Conservation (phyloP, 2,797 vertebrate genomes). For the Hyperoplus immaculatus region DNA sequence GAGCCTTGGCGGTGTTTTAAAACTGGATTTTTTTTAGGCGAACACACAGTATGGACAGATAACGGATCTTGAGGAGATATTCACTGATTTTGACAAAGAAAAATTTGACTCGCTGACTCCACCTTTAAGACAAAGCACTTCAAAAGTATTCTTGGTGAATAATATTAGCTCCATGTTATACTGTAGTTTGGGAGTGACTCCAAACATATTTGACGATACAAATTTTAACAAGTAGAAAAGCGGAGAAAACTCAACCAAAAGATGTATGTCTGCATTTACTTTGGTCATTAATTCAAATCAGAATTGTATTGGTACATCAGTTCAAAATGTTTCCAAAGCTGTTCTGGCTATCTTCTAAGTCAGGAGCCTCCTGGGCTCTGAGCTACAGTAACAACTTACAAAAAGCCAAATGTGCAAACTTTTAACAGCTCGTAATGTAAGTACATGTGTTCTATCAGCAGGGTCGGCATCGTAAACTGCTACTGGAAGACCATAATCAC, state of each 20-base stretch:
- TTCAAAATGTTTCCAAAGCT: not conserved
- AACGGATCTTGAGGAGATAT: too few relatives aligned
- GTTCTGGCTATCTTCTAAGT: not conserved
- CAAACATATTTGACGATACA: not conserved
- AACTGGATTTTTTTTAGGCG: too few relatives aligned
- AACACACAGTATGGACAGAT: too few relatives aligned
- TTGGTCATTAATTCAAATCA: not conserved
- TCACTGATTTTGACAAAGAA: too few relatives aligned
- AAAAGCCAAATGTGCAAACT: constrained; percentile 12
- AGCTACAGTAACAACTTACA: constrained; percentile 13
- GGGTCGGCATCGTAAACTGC: constrained; percentile 30
- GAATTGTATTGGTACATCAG: not conserved
- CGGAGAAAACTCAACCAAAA: not conserved
- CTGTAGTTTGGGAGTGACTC: not conserved
- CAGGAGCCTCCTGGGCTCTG: not conserved
- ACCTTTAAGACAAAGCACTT: too few relatives aligned
- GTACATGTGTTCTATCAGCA: constrained; percentile 45
- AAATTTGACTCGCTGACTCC: too few relatives aligned
- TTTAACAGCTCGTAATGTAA: constrained; percentile 31
- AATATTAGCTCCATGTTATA: not conserved
- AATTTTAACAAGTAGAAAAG: not conserved
- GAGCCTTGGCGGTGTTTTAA: too few relatives aligned
- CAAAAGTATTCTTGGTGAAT: not conserved
- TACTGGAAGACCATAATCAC: constrained; percentile 52
- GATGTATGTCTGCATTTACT: not conserved